A percentile compares a stretch with the other conserved stretches of the same genome.
phyloP scores from a whole-genome alignment of 2,797 vertebrate genomes.

The Poecile montanus region DNA sequence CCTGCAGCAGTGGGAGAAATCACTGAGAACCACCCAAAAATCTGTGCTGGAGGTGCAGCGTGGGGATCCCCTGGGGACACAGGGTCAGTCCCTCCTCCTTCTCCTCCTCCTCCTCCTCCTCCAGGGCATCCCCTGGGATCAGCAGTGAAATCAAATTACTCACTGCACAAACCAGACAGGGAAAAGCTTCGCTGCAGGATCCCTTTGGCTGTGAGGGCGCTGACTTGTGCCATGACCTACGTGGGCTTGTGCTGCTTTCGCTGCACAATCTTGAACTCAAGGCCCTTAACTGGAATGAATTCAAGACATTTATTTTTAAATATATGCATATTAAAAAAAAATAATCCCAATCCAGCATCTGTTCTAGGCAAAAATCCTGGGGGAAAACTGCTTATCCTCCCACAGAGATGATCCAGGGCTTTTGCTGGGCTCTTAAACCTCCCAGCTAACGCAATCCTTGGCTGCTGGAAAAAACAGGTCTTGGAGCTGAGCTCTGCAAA shows the following conservation, averaged over 20 bases:
- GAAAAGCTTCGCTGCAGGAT: not conserved
- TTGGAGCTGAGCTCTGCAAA: not conserved
- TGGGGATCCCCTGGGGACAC: not conserved
- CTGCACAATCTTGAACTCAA: not conserved
- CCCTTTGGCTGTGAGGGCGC: not conserved
- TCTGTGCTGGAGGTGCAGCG: rapidly evolving
- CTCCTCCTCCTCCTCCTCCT: not conserved
- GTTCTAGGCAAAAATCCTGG: not conserved
- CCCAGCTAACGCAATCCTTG: not conserved
- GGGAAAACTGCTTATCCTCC: not conserved
- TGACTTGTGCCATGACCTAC: rapidly evolving
- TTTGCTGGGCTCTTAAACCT: conserved; percentile 16
- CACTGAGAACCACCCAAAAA: rapidly evolving
- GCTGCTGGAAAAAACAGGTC: not conserved
- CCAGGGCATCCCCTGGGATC: not conserved
- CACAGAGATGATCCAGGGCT: not conserved
- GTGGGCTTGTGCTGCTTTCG: not conserved
- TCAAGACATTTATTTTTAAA: not conserved
- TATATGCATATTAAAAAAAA: not conserved
- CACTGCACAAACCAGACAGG: not conserved
- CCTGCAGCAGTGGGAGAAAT: rapidly evolving
- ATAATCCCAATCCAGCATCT: not conserved
- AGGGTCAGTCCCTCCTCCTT: not conserved
- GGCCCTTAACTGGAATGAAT: not conserved
- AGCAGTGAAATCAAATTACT: not conserved